These are phyloP conservation scores for Cephus spinipes DNA, from an alignment of 2,888 invertebrate species.

Conservation along the genomic window DNA sequence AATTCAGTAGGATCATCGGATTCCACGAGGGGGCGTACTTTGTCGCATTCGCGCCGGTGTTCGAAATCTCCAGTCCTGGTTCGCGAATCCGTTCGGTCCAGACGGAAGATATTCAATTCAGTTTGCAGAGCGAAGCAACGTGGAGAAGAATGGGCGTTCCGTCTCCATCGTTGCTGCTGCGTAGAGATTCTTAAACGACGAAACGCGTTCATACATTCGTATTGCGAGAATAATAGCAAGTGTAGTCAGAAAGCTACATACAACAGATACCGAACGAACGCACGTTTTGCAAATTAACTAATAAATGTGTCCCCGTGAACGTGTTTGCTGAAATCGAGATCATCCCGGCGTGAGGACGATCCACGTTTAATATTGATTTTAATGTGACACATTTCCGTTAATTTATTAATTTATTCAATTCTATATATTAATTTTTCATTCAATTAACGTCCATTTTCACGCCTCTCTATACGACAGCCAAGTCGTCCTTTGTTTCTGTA, in stretches of 20 bases:
- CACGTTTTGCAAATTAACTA: background rate
- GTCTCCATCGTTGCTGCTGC: slow-evolving; percentile 25
- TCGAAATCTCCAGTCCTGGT: slow-evolving; percentile 13
- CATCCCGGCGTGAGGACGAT: background rate
- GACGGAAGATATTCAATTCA: slow-evolving; percentile 42
- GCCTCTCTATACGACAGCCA: background rate
- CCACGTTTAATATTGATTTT: background rate
- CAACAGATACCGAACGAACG: background rate
- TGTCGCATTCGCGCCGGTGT: background rate
- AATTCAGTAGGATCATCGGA: background rate
- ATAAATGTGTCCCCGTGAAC: background rate
- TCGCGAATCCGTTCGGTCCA: slow-evolving; percentile 22
- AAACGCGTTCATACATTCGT: background rate
- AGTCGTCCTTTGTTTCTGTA: background rate
- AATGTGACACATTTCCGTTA: slow-evolving; percentile 3
- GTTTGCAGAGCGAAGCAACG: slow-evolving; percentile 45
- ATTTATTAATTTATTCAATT: slow-evolving; percentile 22
- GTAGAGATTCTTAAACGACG: background rate
- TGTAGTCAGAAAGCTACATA: background rate
- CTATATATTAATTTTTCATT: background rate
- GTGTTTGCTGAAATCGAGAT: background rate
- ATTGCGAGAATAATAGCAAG: background rate
- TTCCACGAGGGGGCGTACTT: background rate
- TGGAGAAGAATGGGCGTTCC: slow-evolving; percentile 47
- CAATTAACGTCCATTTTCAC: background rate